phyloP scores from a whole-genome alignment of 2,797 vertebrate species.

The Pelochelys cantorii region DNA sequence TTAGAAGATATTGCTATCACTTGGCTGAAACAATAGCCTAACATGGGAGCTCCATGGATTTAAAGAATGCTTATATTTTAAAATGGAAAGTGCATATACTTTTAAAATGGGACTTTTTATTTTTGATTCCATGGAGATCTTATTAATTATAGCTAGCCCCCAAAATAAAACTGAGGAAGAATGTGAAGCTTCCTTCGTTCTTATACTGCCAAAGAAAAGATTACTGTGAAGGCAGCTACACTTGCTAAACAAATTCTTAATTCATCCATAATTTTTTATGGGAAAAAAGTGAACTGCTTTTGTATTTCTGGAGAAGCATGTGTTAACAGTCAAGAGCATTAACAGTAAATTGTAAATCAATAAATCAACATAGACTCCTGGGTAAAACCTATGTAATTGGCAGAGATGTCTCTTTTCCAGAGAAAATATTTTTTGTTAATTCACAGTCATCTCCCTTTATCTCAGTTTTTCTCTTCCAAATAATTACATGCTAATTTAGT shows the following conservation, averaged over 20 bases:
- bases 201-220: not conserved
- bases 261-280: not conserved
- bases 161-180: not conserved
- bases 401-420: not conserved
- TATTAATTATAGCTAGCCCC: not conserved
- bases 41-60: not conserved
- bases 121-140: not conserved
- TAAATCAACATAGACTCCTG: not conserved
- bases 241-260: constrained; percentile 31
- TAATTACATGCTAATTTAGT: constrained; percentile 30
- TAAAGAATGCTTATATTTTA: not conserved
- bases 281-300: not conserved
- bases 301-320: constrained; percentile 24
- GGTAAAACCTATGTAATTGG: not conserved
- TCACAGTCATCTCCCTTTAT: not conserved
- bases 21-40: not conserved
- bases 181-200: not conserved
- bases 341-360: constrained; percentile 16
- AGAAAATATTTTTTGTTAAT: not conserved
- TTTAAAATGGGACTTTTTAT: not conserved
- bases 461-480: not conserved
- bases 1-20: not conserved
- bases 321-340: not conserved
- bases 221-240: not conserved
- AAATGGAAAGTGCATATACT: not conserved